Percentiles rank a stretch among this genome's conserved stretches.
Evolutionary conservation across 2,113 vertebrate genomes (phyloP).

Genomic region (Xenus cinereus): DNA sequence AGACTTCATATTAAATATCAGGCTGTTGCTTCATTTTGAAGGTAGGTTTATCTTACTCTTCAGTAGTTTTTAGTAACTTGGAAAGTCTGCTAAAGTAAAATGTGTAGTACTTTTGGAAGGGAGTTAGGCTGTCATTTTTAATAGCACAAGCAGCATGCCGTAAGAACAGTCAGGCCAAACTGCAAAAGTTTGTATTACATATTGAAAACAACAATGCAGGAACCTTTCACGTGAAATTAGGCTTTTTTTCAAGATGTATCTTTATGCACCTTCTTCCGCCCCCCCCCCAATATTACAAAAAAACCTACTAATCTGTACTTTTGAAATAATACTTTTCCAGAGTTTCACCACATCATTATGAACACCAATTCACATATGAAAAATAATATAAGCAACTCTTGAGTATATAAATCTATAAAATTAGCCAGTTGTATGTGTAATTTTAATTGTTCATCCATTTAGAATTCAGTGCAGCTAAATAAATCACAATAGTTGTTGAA

Average conservation of each 20-base stretch:
- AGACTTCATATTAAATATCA: constrained; percentile 45
- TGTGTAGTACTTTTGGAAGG: constrained; percentile 29
- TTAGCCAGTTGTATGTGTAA: neutral
- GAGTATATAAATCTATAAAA: neutral
- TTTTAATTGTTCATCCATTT: neutral
- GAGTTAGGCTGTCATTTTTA: constrained; percentile 53
- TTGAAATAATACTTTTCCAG: neutral
- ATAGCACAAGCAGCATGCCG: constrained; percentile 44
- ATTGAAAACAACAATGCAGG: neutral
- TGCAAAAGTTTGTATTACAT: constrained; percentile 2
- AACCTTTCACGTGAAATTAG: neutral
- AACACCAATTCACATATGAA: neutral
- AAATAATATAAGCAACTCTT: neutral
- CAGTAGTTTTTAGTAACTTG: constrained; percentile 54
- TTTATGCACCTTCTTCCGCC: neutral
- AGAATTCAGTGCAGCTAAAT: neutral
- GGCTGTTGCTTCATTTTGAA: constrained; percentile 49
- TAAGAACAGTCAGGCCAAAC: constrained; percentile 36
- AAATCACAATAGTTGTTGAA: constrained; percentile 48
- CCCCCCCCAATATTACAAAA: neutral
- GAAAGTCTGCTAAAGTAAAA: constrained; percentile 49
- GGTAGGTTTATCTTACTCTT: constrained; percentile 54
- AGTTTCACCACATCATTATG: neutral
- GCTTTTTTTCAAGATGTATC: neutral
- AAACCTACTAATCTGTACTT: neutral